Percentiles rank a stretch among this genome's conserved stretches.
These are phyloP conservation scores for Gisinianus flammeolus DNA, from an alignment of 2,888 invertebrate species.

Conservation along the genomic window DNA sequence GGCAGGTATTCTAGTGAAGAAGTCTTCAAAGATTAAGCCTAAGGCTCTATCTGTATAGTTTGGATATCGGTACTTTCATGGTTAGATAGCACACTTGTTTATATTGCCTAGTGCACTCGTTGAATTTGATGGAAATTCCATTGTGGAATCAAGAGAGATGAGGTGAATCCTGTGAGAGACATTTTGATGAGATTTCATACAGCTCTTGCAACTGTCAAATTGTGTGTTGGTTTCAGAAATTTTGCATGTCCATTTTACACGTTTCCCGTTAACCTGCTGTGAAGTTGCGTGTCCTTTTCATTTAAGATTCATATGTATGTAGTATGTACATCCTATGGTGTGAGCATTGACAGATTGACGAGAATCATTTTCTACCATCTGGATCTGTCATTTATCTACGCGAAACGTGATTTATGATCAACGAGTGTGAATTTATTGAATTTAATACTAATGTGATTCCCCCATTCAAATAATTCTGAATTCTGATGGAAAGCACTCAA, in stretches of 20 bases:
- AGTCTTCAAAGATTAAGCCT: no score
- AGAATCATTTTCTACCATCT: neutral
- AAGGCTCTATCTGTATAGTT: neutral
- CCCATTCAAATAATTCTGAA: no score
- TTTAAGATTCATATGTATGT: neutral
- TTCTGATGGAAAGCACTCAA: no score
- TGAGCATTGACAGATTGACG: neutral
- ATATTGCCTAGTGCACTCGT: neutral
- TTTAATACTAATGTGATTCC: neutral
- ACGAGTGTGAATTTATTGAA: neutral
- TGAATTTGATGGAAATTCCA: neutral
- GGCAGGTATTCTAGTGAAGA: neutral
- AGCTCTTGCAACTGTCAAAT: neutral
- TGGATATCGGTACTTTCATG: neutral
- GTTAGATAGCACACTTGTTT: neutral
- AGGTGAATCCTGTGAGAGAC: neutral
- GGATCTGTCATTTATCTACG: neutral
- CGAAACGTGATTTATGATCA: neutral
- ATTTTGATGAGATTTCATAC: conserved; percentile 4
- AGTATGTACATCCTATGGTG: neutral
- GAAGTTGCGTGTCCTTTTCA: neutral
- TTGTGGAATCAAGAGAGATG: neutral
- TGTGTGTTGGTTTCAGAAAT: neutral
- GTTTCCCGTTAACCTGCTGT: neutral
- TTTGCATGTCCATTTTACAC: conserved; percentile 1